phyloP scores from a whole-genome alignment of 2,113 vertebrate genomes.

The Callocephalon fimbriatum region DNA sequence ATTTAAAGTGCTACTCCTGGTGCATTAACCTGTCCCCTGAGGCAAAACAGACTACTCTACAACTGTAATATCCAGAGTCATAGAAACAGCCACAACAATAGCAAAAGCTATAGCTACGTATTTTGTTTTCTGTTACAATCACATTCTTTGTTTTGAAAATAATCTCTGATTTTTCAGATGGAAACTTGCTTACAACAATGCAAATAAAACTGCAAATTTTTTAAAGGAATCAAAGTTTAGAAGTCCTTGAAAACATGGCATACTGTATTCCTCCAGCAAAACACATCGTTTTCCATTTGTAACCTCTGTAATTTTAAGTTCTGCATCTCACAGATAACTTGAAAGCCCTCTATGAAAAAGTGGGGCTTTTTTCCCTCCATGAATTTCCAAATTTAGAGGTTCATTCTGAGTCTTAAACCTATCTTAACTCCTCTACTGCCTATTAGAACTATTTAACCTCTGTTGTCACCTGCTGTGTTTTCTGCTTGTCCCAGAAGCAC shows the following conservation, averaged over 20 bases:
- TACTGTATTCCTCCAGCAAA: not conserved
- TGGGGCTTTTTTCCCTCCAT: rapidly evolving
- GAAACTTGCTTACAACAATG: not conserved
- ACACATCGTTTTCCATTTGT: not conserved
- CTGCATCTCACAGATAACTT: not conserved
- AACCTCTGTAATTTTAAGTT: not conserved
- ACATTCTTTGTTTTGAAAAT: not conserved
- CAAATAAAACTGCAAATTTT: not conserved
- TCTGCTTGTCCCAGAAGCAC: not conserved
- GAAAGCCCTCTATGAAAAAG: not conserved
- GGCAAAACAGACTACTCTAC: not conserved
- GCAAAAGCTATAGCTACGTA: not conserved
- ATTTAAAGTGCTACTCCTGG: not conserved
- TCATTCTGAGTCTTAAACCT: not conserved
- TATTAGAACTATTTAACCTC: not conserved
- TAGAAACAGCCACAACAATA: not conserved
- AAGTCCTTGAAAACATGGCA: not conserved
- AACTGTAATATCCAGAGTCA: not conserved
- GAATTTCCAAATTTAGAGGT: not conserved
- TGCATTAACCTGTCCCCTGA: not conserved
- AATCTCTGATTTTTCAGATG: not conserved
- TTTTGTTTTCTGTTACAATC: not conserved
- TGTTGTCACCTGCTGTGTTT: not conserved
- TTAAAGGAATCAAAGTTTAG: not conserved
- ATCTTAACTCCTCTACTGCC: not conserved